Evolutionary conservation across 2,888 invertebrate genomes (phyloP), one percentile per base, ranked within the genome.

Genomic region (Ophion obscuratus): DNA sequence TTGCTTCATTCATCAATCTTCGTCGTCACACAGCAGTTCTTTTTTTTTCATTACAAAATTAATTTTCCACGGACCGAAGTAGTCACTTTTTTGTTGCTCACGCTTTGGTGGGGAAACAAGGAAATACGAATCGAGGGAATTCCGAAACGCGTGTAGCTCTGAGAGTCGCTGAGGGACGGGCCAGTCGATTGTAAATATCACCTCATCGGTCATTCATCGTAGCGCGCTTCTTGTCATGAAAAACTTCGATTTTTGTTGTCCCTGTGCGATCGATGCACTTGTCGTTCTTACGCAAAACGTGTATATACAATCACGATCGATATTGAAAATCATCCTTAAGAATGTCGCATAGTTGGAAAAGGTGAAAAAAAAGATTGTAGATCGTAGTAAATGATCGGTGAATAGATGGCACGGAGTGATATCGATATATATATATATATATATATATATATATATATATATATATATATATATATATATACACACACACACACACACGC

Each of bases 321-420:
- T 67, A 75, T 76, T 20, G 71, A 80, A 31, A 59, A 66, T 77
- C 73, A 73, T 68, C 7, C 5, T 67, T 53, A 68, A 70, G 71
- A 36, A 73, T 73, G 20, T 70, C 76, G 53, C 71, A 20, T 71
- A 61, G 64, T 68, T 61, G 71, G 71, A 64, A 36, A 70, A 74
- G 71, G 61, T 61, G 36, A 59, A 31, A 40, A 83, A 87, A 73
- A 68, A 79, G 64, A 81, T 64, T 62, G 44, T 66, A 10, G 20
- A 78, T 70, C 61, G 62, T 70, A 75, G 85, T 74, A 85, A 71
- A 82, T 83, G 78, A 64, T 67, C 76, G 74, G 88, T 87, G 77
- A 80, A 74, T 89, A 79, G 84, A 80, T 62, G 81, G 86, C 87
- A 83, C 71, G 87, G 68, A 76, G 27, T 79, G 31, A 59, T 75